Percentiles rank a stretch among this genome's conserved stretches.
Evolutionary conservation across 2,113 vertebrate species (phyloP).

Genomic region (Pelodiscus sinensis): DNA sequence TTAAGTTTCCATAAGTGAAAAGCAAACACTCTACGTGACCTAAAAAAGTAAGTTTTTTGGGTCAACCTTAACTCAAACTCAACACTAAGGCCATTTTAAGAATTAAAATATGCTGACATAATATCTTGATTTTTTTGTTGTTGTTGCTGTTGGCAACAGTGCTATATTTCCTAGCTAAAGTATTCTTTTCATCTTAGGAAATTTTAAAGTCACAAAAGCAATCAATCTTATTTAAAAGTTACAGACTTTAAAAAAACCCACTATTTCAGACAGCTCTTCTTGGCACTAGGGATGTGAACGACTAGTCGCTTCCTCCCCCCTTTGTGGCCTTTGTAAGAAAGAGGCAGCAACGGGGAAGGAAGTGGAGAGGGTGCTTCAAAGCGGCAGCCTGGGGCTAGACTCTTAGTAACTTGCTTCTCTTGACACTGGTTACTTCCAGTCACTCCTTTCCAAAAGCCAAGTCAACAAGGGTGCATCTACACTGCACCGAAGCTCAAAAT

Average conservation of each 20-base stretch:
- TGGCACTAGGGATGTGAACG: too few relatives aligned
- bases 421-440: background rate
- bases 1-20: slow-evolving; percentile 4
- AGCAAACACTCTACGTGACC: background rate
- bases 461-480: background rate
- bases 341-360: too few relatives aligned
- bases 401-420: slow-evolving; percentile 24
- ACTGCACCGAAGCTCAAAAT: too few relatives aligned
- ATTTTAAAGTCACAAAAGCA: background rate
- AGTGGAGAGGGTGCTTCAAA: too few relatives aligned
- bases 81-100: background rate
- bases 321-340: too few relatives aligned
- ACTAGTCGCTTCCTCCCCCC: too few relatives aligned
- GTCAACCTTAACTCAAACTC: slow-evolving; percentile 29
- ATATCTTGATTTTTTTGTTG: background rate
- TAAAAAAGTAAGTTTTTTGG: background rate
- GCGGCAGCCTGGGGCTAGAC: too few relatives aligned
- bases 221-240: background rate
- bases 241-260: background rate
- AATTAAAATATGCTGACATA: background rate
- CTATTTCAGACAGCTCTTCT: too few relatives aligned
- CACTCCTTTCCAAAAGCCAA: background rate
- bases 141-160: background rate
- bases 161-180: background rate
- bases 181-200: fast-evolving